These are phyloP conservation scores for Diplosoma virens DNA, from an alignment of 23 tunicate species.

Conservation along the genomic window DNA sequence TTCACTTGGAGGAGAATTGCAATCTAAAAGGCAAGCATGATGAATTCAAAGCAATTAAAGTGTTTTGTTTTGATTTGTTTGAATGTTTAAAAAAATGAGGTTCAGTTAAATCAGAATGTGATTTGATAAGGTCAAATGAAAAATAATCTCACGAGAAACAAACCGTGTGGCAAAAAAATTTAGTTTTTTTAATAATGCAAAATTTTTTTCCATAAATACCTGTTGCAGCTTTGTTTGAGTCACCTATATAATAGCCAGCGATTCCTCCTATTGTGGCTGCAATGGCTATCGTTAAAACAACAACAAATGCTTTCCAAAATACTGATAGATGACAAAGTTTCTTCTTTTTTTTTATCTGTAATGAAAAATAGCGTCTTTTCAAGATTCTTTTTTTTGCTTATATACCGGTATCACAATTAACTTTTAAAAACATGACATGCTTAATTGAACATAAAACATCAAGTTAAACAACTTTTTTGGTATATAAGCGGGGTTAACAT, in stretches of 20 bases:
- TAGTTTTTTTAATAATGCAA: not conserved
- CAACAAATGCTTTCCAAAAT: not conserved
- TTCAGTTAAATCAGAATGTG: not conserved
- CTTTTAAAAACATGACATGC: no score
- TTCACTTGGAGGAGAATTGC: no score
- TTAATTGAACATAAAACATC: no score
- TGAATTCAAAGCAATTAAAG: not conserved
- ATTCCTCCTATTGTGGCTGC: not conserved
- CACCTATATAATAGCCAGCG: slow-evolving; percentile 8
- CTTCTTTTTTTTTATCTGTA: no score
- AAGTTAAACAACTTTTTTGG: no score
- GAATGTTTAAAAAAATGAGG: not conserved
- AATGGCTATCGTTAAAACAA: not conserved
- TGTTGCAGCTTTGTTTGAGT: not conserved
- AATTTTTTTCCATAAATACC: not conserved
- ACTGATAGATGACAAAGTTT: no score
- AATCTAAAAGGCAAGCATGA: not conserved
- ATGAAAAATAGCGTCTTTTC: no score
- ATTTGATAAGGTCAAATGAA: not conserved
- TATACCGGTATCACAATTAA: no score
- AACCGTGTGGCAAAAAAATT: no score
- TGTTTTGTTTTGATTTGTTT: not conserved
- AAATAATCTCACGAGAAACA: no score
- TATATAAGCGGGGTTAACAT: no score
- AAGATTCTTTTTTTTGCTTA: no score